phyloP scores from a whole-genome alignment of 2,888 invertebrate species.

The Luperina testacea region DNA sequence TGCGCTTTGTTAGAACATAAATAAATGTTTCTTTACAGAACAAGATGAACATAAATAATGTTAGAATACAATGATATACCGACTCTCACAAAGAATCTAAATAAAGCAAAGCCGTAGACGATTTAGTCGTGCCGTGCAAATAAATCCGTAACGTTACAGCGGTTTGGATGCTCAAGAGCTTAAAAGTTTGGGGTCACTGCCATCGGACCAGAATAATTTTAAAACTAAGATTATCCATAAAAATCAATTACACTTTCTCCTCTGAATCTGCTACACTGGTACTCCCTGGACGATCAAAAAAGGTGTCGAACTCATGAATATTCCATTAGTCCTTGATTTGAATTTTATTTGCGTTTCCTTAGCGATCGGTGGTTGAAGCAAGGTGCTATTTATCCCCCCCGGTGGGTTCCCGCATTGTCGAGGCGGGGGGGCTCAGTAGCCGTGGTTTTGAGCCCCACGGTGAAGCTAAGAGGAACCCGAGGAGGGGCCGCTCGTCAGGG shows the following conservation, averaged over 20 bases:
- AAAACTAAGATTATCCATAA: conserved; percentile 33
- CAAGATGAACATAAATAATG: not conserved
- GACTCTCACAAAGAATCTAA: not conserved
- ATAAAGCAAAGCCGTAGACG: not conserved
- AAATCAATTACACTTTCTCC: conserved; percentile 32
- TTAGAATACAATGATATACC: not conserved
- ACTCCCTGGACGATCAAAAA: conserved; percentile 38
- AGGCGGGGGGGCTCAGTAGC: no score
- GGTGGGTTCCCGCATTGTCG: no score
- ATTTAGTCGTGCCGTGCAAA: not conserved
- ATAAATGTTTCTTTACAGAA: not conserved
- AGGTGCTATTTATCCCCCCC: conserved; percentile 20
- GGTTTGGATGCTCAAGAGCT: not conserved
- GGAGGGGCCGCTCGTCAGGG: no score
- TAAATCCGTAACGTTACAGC: not conserved
- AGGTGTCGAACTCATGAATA: conserved; percentile 59
- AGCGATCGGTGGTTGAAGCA: conserved; percentile 18
- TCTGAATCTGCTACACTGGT: conserved; percentile 53
- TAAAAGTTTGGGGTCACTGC: conserved; percentile 13
- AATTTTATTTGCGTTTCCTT: conserved; percentile 53
- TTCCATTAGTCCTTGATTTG: conserved; percentile 56
- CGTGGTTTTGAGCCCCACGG: no score
- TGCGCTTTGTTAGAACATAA: not conserved
- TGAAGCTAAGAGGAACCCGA: no score
- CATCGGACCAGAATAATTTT: conserved; percentile 9